Base-by-base conservation (phyloP, 2,797 vertebrate genomes). In the Apogon hyalosoma region DNA sequence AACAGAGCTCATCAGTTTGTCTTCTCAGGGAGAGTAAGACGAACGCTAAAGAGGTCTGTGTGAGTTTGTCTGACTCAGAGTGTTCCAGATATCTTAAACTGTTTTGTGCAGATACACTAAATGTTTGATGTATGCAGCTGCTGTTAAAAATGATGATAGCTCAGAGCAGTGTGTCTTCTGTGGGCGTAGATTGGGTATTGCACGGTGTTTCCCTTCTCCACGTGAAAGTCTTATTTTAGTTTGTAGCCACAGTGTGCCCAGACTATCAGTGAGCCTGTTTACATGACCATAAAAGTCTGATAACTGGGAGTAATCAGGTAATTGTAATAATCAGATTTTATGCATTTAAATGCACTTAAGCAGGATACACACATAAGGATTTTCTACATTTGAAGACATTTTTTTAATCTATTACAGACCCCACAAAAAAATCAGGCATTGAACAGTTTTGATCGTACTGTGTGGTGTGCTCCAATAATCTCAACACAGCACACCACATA, bases 51-150 rank as follows among this genome's bases (percentile, higher is more conserved):
- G 56, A 69, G 52, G 51, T 75, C 63, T 74, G 31, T 41, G 55
- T 31, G 66, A 28, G 59, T 54, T 31, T 72, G 66, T 41, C 28
- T 57, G 49, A 18, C 12, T 73, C 36, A 63, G 67, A 46, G 64
- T 69, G 85, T 69, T 69, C 70, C 53, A 84, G 77, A 84, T 81
- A 73, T 75, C 61, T 61, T 73, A 63, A 78, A 81, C 54, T 11
- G 19, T 79, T 40, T 48, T 75, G 69, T 48, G 62, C 58, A 24
- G 49, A 64, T 67, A 45, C 57, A 58, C 66, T 83, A 66, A 79
- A 83, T 86, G 78, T 81, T 87, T 86, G 80, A 87, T 83, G 75
- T 69, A 36, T 40, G 47, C 63, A 65, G 73, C 77, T 62, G 65
- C 73, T 67, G 63, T 24, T 58, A 24, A 52, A 73, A 73, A 49